Percentiles rank a stretch among this genome's conserved stretches.
These are phyloP conservation scores for Coenonympha glycerion DNA, from an alignment of 2,888 invertebrate genomes.

Conservation along the genomic window DNA sequence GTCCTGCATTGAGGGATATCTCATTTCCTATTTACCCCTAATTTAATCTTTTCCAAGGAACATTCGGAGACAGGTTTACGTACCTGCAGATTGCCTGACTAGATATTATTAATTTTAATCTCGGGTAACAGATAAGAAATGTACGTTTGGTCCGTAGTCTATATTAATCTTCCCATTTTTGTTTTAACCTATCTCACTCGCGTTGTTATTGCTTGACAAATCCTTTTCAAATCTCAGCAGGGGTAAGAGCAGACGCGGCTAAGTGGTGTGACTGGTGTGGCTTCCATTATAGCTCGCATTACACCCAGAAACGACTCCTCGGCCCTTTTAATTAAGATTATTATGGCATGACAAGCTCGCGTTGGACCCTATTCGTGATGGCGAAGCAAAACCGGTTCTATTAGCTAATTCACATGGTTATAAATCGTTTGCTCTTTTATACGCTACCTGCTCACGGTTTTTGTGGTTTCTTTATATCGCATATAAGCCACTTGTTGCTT, in stretches of 20 bases:
- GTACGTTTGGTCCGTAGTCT: conserved; percentile 15
- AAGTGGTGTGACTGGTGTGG: conserved; percentile 43
- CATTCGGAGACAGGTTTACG: neutral
- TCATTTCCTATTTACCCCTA: neutral
- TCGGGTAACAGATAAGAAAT: conserved; percentile 9
- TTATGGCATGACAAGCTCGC: conserved; percentile 41
- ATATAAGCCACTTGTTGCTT: conserved; percentile 70
- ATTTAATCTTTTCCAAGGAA: neutral
- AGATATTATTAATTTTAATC: neutral
- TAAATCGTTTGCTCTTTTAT: conserved; percentile 50
- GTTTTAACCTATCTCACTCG: conserved; percentile 29
- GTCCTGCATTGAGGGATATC: neutral
- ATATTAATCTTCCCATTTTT: conserved; percentile 25
- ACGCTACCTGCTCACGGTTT: conserved; percentile 65
- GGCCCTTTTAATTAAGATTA: conserved; percentile 41
- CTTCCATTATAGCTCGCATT: conserved; percentile 26
- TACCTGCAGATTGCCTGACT: neutral
- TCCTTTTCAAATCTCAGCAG: conserved; percentile 64
- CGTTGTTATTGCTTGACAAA: conserved; percentile 40
- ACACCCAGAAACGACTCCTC: conserved; percentile 27
- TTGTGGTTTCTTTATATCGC: conserved; percentile 66
- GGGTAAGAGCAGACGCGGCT: conserved; percentile 48
- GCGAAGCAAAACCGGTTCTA: conserved; percentile 59
- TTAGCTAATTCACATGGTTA: conserved; percentile 50
- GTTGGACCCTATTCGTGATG: conserved; percentile 39